Conservation (phyloP, 2,888 invertebrate species). For the Chironomus riparius region DNA sequence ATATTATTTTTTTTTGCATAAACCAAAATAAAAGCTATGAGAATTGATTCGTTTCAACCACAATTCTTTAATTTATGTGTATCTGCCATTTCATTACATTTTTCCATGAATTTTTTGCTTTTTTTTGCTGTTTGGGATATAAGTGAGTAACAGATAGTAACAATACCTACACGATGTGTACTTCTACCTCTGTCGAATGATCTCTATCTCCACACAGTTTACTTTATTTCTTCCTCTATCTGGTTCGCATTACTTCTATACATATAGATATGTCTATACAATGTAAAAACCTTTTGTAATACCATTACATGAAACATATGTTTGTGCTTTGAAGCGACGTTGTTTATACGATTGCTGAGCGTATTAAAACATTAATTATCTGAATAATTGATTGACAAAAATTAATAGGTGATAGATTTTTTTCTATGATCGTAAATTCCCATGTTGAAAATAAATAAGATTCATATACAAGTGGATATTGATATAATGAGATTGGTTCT, state of each 20-base stretch:
- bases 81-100: neutral
- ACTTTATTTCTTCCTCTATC: too few species aligned
- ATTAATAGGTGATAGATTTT: neutral
- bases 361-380: neutral
- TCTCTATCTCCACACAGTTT: too few species aligned
- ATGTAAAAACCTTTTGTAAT: neutral
- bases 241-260: too few species aligned
- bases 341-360: neutral
- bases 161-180: too few species aligned
- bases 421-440: neutral
- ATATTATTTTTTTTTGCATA: neutral
- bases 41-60: neutral
- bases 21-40: neutral
- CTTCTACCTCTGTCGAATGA: too few species aligned
- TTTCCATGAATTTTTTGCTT: neutral
- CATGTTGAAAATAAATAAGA: too few species aligned
- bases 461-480: too few species aligned
- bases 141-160: too few species aligned
- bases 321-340: neutral
- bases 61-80: conserved; percentile 8
- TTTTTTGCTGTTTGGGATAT: neutral
- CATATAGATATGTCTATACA: too few species aligned
- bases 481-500: too few species aligned
- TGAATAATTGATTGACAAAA: conserved; percentile 8
- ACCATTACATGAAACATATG: neutral